These are phyloP conservation scores for Fistularia tabacaria DNA, from an alignment of 2,797 vertebrate species.

Conservation along the genomic window DNA sequence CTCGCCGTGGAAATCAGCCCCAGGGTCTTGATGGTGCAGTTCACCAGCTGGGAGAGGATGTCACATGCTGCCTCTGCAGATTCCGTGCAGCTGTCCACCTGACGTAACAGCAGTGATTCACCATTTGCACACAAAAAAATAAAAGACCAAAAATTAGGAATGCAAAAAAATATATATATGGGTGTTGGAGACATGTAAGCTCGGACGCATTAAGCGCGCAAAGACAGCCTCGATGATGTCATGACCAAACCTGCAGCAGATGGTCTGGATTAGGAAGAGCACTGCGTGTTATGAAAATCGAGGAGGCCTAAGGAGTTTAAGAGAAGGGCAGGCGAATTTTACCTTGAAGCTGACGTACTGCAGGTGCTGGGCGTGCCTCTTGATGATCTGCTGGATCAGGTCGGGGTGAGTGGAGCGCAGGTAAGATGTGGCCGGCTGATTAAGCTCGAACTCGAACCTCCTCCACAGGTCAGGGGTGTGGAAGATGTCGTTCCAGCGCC, in stretches of 20 bases:
- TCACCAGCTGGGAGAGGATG: constrained; percentile 95
- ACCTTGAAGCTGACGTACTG: constrained; percentile 99
- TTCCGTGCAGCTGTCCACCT: constrained; percentile 98
- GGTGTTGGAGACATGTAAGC: background rate
- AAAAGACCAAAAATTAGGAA: too few relatives aligned
- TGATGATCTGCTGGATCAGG: constrained; percentile 96
- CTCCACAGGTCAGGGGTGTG: constrained; percentile 98
- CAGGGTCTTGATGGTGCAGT: constrained; percentile 94
- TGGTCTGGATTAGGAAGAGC: too few relatives aligned
- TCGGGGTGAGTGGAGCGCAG: constrained; percentile 95
- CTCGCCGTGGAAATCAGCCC: constrained; percentile 95
- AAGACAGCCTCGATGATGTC: background rate
- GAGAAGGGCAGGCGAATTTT: constrained; percentile 10
- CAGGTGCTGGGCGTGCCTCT: constrained; percentile 91
- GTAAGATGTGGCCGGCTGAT: constrained; percentile 92
- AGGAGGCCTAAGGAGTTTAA: too few relatives aligned
- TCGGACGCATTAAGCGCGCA: background rate
- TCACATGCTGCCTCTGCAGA: constrained; percentile 95
- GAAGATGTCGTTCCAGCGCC: constrained; percentile 90
- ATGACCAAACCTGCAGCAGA: too few relatives aligned
- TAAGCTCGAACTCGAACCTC: constrained; percentile 95
- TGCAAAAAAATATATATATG: background rate
- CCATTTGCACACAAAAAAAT: constrained; percentile 3
- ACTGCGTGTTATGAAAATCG: too few relatives aligned
- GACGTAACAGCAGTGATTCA: background rate